These are phyloP conservation scores for Knipowitschia caucasica DNA, from an alignment of 2,797 vertebrate species.

Conservation along the genomic window DNA sequence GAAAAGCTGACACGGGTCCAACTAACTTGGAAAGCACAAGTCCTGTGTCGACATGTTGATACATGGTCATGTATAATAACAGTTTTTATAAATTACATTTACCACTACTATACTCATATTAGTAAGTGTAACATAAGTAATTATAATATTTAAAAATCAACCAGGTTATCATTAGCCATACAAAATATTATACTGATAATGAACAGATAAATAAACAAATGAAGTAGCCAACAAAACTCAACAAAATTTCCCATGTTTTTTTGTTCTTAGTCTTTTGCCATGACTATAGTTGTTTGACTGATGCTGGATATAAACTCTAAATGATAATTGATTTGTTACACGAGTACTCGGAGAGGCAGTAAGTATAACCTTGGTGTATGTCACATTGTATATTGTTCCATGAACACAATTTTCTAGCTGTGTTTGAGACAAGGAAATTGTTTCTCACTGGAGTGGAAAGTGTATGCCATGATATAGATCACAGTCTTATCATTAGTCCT, in stretches of 20 bases:
- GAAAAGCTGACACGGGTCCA: too few relatives aligned
- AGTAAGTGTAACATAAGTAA: too few relatives aligned
- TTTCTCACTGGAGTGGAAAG: background rate
- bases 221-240: too few relatives aligned
- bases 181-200: too few relatives aligned
- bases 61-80: too few relatives aligned
- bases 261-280: slow-evolving; percentile 7
- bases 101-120: too few relatives aligned
- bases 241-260: slow-evolving; percentile 5
- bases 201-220: too few relatives aligned
- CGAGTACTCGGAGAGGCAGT: background rate
- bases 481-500: background rate
- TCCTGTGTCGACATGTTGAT: too few relatives aligned
- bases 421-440: background rate
- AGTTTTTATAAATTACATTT: too few relatives aligned
- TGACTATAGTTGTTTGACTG: slow-evolving; percentile 2
- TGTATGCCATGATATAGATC: slow-evolving; percentile 12
- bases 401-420: background rate
- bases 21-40: too few relatives aligned
- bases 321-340: background rate
- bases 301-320: background rate
- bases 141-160: too few relatives aligned
- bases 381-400: background rate
- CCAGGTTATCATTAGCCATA: too few relatives aligned
- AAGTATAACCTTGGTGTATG: background rate